Evolutionary conservation across 2,888 invertebrate genomes (phyloP).

Genomic region (Mesodorylaimus sp.): DNA sequence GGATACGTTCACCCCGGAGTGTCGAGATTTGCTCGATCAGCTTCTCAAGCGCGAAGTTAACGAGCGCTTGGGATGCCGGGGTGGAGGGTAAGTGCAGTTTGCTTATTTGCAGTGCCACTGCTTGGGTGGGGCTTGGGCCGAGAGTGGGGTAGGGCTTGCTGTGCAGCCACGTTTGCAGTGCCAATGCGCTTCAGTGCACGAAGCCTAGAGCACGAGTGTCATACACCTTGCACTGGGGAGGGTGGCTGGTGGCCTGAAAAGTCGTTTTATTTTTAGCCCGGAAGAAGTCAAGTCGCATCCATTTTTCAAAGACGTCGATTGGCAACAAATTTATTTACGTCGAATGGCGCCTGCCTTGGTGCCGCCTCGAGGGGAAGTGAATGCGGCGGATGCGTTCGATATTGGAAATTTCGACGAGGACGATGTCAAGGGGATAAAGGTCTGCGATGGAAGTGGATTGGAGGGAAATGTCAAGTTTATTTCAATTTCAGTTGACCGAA

Average conservation of each 20-base stretch:
- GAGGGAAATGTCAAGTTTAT: too few relatives aligned
- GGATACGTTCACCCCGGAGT: slow-evolving; percentile 78
- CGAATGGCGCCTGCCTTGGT: slow-evolving; percentile 95
- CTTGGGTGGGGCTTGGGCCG: too few relatives aligned
- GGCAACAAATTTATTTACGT: slow-evolving; percentile 96
- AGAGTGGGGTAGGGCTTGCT: too few relatives aligned
- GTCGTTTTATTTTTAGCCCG: slow-evolving; percentile 47
- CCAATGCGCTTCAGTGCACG: too few relatives aligned
- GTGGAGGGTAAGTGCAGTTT: slow-evolving; percentile 61
- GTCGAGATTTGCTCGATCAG: slow-evolving; percentile 74
- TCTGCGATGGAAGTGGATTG: too few relatives aligned
- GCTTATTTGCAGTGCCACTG: too few relatives aligned
- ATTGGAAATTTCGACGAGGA: slow-evolving; percentile 99
- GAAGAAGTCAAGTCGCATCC: slow-evolving; percentile 92
- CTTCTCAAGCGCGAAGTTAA: slow-evolving; percentile 42
- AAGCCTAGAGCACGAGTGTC: too few relatives aligned
- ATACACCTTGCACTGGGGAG: too few relatives aligned
- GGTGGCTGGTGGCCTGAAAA: too few relatives aligned
- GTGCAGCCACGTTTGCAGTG: too few relatives aligned
- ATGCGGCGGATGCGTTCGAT: slow-evolving; percentile 98
- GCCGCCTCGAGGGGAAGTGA: slow-evolving; percentile 94
- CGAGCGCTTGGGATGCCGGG: slow-evolving; percentile 46
- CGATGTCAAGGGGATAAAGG: slow-evolving; percentile 96
- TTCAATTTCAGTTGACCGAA: slow-evolving; percentile 56
- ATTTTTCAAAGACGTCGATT: slow-evolving; percentile 92